phyloP scores from a whole-genome alignment of 2,888 invertebrate species.

The Sphaerophoria taeniata region DNA sequence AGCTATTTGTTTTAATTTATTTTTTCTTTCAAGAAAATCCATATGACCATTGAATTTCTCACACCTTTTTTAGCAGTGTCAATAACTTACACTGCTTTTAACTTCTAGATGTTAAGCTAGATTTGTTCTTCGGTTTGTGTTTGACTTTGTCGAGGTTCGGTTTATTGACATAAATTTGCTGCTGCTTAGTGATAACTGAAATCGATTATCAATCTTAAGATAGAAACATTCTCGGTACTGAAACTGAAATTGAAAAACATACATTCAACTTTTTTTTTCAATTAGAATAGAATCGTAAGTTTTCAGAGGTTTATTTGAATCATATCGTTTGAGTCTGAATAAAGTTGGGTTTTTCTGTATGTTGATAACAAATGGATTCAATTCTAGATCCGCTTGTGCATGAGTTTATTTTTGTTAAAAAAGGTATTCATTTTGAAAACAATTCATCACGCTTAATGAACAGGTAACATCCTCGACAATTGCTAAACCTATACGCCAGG shows the following conservation, averaged over 20 bases:
- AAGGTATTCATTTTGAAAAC: neutral
- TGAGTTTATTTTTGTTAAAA: neutral
- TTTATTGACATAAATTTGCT: slow-evolving; percentile 51
- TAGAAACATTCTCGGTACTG: neutral
- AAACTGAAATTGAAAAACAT: no score
- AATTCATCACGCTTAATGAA: neutral
- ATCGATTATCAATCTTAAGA: neutral
- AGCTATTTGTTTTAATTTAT: neutral
- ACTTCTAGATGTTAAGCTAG: slow-evolving; percentile 7
- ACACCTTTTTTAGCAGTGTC: slow-evolving; percentile 52
- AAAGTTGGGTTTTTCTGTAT: no score
- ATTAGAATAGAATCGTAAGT: neutral
- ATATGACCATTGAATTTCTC: slow-evolving; percentile 26
- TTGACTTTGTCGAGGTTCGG: slow-evolving; percentile 20
- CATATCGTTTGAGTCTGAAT: no score
- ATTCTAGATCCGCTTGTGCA: neutral
- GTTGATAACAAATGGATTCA: no score
- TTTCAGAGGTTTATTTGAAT: no score
- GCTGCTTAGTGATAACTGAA: neutral
- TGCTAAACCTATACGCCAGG: no score
- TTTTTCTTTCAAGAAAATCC: neutral
- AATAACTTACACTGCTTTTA: slow-evolving; percentile 1
- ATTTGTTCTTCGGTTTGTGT: slow-evolving; percentile 24
- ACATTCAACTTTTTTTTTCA: neutral
- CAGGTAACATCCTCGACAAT: no score